Base-by-base conservation (phyloP, 2,113 vertebrate genomes). In the Anguilla rostrata region DNA sequence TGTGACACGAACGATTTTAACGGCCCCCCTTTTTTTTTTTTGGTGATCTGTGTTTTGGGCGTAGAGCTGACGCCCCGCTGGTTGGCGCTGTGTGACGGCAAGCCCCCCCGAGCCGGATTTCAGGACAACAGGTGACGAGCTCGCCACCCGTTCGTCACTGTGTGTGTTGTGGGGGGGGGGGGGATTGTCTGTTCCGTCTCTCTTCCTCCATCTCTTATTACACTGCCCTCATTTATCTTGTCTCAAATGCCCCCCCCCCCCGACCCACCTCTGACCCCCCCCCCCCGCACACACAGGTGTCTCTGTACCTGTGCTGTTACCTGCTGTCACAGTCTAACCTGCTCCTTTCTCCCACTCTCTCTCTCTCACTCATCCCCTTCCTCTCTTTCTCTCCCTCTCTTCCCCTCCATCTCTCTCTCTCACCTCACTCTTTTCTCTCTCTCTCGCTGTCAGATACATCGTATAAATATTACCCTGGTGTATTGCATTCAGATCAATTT, bases 11-110 rank as follows among this genome's bases (percentile, higher is more conserved):
- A 83, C 7, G 4, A 53, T 12, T 2, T 14, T 12, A 9, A 53
- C 43, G 43, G 34, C 34, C 34, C 34, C 43, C 43, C 9, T 2
- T 6, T 60, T 6, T 18, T 15, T 6, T 4, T 66, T 84, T 39
- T 56, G 22, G 39, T 46, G 39, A 26, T 86, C 18, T 75, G 5
- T 82, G 71, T 86, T 87, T 79, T 60, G 79, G 34, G 75, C 26
- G 6, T 53, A 95, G 93, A 90, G 40, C 87, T 94, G 86, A 93
- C 89, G 0, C 88, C 91, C 84, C 87, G 89, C 49, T 93, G 91
- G 93, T 87, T 34, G 5, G 89, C 93, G 78, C 87, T 95, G 2
- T 88, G 90, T 22, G 83, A 83, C 60, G 87, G 60, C 82, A 93
- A 89, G 87, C 89, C 11, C 15, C 82, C 85, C 87, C 75, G 83